Evolutionary conservation across 2,888 invertebrate genomes (phyloP), one percentile per base, ranked within the genome.

Genomic region (Agrilus biguttatus): DNA sequence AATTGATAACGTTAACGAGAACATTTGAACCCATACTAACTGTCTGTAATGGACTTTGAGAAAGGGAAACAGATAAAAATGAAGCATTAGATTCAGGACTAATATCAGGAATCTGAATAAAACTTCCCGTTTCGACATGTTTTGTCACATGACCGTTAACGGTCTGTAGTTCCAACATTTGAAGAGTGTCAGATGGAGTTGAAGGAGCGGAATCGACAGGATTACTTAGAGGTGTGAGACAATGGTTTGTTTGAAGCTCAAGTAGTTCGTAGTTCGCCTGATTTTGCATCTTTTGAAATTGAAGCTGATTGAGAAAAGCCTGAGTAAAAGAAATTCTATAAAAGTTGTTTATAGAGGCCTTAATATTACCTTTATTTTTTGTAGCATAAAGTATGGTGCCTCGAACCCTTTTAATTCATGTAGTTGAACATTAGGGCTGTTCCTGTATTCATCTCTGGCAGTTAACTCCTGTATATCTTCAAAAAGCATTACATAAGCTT

Each of bases 391-490:
- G 17, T 74, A 71, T 8, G 86, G 86, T 1, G 81, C 80, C 59
- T 77, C 76, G 58, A 87, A 87, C 1, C 85, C 85, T 45, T 77
- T 75, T 46, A 86, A 62, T 56, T 84, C 82, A 38, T 78, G 75
- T 14, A 78, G 63, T 62, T 77, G 72, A 17, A 78, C 70, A 45
- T 77, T 68, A 1, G 78, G 76, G 53, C 67, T 78, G 56, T 76
- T 74, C 55, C 71, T 71, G 55, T 84, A 86, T 48, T 85, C 81
- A 45, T 83, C 83, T 50, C 78, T 77, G 48, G 75, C 71, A 8
- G 82, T 78, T 43, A 87, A 66, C 55, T 85, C 83, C 63, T 77
- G 73, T 38, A 86, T 82, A 56, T 87, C 87, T 55, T 84, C 82
- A 45, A 85, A 65, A 14, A 86, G 73, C 74, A 87, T 75, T 49